These are phyloP conservation scores for Aphelenchoides besseyi DNA, from an alignment of 1,140 invertebrate genomes.

Conservation along the genomic window DNA sequence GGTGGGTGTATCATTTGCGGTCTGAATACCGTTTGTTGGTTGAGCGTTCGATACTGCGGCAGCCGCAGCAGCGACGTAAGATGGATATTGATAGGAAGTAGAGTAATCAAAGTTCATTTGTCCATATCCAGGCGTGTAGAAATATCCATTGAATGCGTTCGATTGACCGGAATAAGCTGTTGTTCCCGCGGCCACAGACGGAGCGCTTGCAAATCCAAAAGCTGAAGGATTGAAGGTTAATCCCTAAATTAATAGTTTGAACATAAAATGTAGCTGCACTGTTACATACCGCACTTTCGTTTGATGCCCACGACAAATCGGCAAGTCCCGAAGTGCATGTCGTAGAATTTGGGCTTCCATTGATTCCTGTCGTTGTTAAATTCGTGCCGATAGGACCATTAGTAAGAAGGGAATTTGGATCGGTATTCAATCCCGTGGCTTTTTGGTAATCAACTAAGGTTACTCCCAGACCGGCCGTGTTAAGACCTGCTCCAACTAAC, in stretches of 20 bases:
- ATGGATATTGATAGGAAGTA: background rate
- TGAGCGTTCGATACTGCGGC: constrained; percentile 8
- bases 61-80: background rate
- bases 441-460: constrained; percentile 14
- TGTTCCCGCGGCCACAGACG: background rate
- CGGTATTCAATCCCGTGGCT: background rate
- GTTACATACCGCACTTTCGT: constrained; percentile 10
- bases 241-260: background rate
- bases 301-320: constrained; percentile 15
- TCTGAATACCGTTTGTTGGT: background rate
- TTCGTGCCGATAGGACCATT: no score
- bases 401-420: background rate
- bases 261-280: background rate
- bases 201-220: background rate
- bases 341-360: background rate
- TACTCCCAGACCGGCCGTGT: background rate
- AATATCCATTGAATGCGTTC: constrained; percentile 3
- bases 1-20: background rate
- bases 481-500: constrained; percentile 11
- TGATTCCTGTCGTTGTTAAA: background rate
- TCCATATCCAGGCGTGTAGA: background rate
- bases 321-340: constrained; percentile 13
- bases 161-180: background rate
- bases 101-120: background rate
- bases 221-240: background rate